A percentile compares a stretch with the other conserved stretches of the same genome.
Conservation (phyloP, 2,797 vertebrate species). For the Acanthurus tractus region DNA sequence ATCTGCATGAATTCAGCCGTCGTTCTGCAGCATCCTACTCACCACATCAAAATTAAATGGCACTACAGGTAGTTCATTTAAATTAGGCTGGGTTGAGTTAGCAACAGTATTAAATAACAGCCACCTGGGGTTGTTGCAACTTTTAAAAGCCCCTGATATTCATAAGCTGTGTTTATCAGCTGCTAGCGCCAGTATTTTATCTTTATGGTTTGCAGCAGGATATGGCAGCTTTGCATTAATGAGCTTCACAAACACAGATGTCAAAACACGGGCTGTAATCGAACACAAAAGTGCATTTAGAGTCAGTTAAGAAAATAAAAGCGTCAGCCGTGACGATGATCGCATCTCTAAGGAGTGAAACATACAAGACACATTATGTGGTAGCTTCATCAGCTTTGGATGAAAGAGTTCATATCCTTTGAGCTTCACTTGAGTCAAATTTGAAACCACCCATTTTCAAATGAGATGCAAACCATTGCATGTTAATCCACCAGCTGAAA, state of each 20-base stretch:
- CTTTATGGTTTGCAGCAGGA: slow-evolving; percentile 44
- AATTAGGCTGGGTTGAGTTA: slow-evolving; percentile 38
- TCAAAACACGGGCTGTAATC: slow-evolving; percentile 9
- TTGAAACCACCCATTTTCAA: slow-evolving; percentile 19
- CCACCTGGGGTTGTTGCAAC: slow-evolving; percentile 19
- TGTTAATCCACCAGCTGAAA: slow-evolving; percentile 11
- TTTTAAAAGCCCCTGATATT: slow-evolving; percentile 45
- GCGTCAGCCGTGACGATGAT: neutral
- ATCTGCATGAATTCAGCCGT: slow-evolving; percentile 18
- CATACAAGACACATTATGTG: neutral
- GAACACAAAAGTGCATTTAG: slow-evolving; percentile 12
- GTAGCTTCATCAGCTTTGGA: slow-evolving; percentile 16
- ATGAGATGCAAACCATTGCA: slow-evolving; percentile 17
- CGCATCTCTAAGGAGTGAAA: neutral
- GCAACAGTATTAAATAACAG: slow-evolving; percentile 32
- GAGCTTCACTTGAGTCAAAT: slow-evolving; percentile 13
- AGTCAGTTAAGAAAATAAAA: slow-evolving; percentile 29
- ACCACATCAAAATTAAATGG: slow-evolving; percentile 3
- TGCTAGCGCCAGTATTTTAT: slow-evolving; percentile 40
- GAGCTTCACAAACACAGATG: slow-evolving; percentile 23
- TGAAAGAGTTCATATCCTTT: slow-evolving; percentile 30
- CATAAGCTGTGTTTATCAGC: slow-evolving; percentile 52
- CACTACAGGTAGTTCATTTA: slow-evolving; percentile 48
- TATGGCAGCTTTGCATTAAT: slow-evolving; percentile 51
- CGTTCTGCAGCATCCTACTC: neutral